Evolutionary conservation across 1,140 invertebrate genomes (phyloP).

Genomic region (Procambarus virginalis): DNA sequence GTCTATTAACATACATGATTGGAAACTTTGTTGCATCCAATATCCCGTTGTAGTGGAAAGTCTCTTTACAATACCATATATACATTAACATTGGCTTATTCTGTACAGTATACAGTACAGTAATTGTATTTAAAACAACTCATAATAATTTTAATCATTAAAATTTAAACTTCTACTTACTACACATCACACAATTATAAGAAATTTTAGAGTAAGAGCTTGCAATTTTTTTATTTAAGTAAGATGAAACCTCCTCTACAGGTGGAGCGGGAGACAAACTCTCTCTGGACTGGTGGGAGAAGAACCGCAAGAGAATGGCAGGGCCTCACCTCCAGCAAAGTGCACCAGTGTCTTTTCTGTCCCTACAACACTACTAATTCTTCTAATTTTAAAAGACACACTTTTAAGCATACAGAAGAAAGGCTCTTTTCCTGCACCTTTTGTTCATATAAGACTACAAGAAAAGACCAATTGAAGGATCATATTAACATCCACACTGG

Average conservation of each 20-base stretch:
- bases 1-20: no score
- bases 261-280: conserved; percentile 43
- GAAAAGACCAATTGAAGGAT: conserved; percentile 50
- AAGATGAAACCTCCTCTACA: conserved; percentile 54
- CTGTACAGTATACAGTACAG: no score
- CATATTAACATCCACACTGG: conserved; percentile 57
- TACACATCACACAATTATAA: no score
- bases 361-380: conserved; percentile 34
- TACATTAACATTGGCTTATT: no score
- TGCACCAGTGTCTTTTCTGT: conserved; percentile 44
- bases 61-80: no score
- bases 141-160: no score
- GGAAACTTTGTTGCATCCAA: no score
- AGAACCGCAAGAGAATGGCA: conserved; percentile 40
- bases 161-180: no score
- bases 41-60: no score
- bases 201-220: no score
- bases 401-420: conserved; percentile 38
- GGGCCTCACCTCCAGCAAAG: conserved; percentile 35
- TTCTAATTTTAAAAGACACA: conserved; percentile 39
- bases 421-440: conserved; percentile 36
- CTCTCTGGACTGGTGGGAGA: conserved; percentile 34
- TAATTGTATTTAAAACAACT: no score
- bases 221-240: not conserved
- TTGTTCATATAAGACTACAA: conserved; percentile 41